Percentiles rank a stretch among this genome's conserved stretches.
phyloP scores from a whole-genome alignment of 2,888 invertebrate species.

The Ditylenchus weischeri region DNA sequence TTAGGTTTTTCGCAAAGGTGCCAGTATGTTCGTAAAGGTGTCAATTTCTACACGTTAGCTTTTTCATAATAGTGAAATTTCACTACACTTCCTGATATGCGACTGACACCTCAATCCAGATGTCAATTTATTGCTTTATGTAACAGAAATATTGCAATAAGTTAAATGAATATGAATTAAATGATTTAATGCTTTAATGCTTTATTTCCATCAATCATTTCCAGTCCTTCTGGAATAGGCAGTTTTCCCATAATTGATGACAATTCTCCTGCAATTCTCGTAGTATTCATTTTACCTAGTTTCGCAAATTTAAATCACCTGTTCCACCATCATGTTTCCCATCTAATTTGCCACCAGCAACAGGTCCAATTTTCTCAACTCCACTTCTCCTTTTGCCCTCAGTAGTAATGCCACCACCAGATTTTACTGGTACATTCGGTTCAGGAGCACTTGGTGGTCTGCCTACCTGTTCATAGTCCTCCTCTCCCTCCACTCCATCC shows the following conservation, averaged over 20 bases:
- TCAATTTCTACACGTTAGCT: no score
- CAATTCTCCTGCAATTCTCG: slow-evolving; percentile 4
- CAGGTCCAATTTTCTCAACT: background rate
- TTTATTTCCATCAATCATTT: slow-evolving; percentile 13
- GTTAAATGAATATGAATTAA: no score
- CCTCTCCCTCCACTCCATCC: slow-evolving; percentile 5
- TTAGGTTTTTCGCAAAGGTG: no score
- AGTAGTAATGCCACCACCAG: slow-evolving; percentile 8
- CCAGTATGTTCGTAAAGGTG: no score
- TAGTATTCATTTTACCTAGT: background rate
- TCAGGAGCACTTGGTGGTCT: background rate
- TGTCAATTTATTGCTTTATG: no score
- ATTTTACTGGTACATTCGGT: background rate
- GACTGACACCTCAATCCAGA: no score
- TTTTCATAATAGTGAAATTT: no score
- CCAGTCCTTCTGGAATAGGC: slow-evolving; percentile 16
- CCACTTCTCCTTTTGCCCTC: slow-evolving; percentile 6
- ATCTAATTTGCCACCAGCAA: no score
- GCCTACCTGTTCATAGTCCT: background rate
- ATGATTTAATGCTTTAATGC: no score
- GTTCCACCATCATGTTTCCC: slow-evolving; percentile 15
- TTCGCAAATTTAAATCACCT: slow-evolving; percentile 6
- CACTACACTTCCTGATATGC: no score
- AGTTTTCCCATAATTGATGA: background rate
- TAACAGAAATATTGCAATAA: no score